A percentile compares a stretch with the other conserved stretches of the same genome.
Conservation (phyloP, 2,888 invertebrate genomes). For the Ferrisia virgata region DNA sequence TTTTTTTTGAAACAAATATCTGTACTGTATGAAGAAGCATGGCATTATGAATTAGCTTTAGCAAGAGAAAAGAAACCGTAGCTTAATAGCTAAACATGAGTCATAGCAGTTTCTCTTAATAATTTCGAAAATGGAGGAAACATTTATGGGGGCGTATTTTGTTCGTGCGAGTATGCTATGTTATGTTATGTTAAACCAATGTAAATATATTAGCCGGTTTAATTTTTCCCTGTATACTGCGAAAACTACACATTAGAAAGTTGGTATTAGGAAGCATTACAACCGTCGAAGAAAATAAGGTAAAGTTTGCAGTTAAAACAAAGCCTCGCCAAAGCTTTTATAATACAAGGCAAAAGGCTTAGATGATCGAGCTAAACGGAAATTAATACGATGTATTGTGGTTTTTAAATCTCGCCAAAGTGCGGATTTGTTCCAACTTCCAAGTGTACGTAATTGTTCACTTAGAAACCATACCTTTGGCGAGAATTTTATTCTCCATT, state of each 20-base stretch:
- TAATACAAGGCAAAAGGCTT: neutral
- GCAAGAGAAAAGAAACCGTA: neutral
- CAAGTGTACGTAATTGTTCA: neutral
- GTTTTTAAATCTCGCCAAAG: neutral
- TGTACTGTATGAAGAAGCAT: neutral
- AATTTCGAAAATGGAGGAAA: neutral
- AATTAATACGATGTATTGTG: constrained; percentile 4
- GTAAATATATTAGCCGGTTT: neutral
- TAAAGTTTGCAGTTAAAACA: neutral
- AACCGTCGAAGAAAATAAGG: neutral
- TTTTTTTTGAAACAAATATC: too few species aligned
- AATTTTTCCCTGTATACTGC: neutral
- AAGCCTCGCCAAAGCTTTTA: neutral
- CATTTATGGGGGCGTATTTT: neutral
- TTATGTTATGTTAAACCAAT: neutral
- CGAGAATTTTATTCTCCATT: neutral
- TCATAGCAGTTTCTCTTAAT: neutral
- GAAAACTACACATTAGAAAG: neutral
- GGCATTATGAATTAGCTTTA: neutral
- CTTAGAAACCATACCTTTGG: neutral
- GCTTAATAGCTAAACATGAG: too few species aligned
- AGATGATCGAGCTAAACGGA: neutral
- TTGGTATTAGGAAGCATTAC: neutral
- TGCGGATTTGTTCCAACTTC: neutral
- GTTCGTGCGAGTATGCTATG: neutral